Conservation (phyloP, 2,113 vertebrate species). For the Pseudolaguvia tuberculata region DNA sequence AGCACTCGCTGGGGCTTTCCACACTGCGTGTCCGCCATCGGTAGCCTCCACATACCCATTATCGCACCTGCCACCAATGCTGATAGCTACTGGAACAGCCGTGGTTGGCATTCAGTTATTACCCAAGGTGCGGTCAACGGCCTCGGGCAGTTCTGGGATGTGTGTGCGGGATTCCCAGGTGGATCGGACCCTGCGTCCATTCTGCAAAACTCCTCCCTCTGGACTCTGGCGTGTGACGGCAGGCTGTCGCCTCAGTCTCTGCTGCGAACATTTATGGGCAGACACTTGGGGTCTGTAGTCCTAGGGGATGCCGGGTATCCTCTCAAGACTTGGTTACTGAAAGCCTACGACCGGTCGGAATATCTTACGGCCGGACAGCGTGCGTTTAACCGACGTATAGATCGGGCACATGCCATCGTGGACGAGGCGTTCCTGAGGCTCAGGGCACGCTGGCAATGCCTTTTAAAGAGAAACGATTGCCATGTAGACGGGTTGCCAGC, state of each 20-base stretch:
- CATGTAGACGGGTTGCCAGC: constrained; percentile 66
- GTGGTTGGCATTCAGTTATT: constrained; percentile 69
- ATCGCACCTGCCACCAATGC: constrained; percentile 68
- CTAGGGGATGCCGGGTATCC: constrained; percentile 68
- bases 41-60: constrained; percentile 72
- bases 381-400: constrained; percentile 60
- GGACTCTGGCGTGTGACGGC: constrained; percentile 66
- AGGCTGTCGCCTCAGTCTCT: constrained; percentile 56
- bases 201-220: constrained; percentile 70
- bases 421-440: constrained; percentile 63
- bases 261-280: constrained; percentile 60
- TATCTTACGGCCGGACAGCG: constrained; percentile 43
- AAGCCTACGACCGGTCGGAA: constrained; percentile 55
- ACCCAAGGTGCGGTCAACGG: constrained; percentile 66
- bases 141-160: constrained; percentile 69
- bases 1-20: constrained; percentile 65
- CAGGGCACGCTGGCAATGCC: constrained; percentile 65
- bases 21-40: constrained; percentile 67
- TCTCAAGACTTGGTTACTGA: constrained; percentile 70
- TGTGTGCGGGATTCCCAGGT: constrained; percentile 72
- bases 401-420: constrained; percentile 45
- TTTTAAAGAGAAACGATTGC: constrained; percentile 68
- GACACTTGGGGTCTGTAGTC: constrained; percentile 62
- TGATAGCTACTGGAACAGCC: constrained; percentile 67
- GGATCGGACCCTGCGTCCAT: constrained; percentile 67